Evolutionary conservation across 2,888 invertebrate species (phyloP).

Genomic region (Pollenia angustigena): DNA sequence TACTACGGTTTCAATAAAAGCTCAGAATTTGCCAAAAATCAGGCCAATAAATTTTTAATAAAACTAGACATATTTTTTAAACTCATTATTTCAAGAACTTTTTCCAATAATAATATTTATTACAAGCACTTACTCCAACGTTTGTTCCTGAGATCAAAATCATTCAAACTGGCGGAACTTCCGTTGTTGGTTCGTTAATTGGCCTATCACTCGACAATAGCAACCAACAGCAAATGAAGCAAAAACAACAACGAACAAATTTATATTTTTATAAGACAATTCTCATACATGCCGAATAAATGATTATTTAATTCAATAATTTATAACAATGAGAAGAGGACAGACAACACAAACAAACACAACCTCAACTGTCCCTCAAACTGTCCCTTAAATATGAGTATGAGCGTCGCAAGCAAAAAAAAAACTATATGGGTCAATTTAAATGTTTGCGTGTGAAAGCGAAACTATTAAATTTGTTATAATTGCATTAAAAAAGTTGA

Average conservation of each 20-base stretch:
- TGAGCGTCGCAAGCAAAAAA: neutral
- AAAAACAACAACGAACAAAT: neutral
- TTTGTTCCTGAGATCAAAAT: conserved; percentile 44
- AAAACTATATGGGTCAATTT: conserved; percentile 58
- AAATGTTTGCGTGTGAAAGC: conserved; percentile 48
- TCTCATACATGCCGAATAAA: conserved; percentile 46
- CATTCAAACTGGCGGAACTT: conserved; percentile 54
- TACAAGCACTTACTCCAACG: neutral
- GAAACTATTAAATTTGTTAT: conserved; percentile 61
- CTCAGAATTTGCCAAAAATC: no score
- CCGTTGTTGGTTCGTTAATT: conserved; percentile 58
- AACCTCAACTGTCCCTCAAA: neutral
- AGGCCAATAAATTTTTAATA: no score
- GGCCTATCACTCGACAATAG: conserved; percentile 22
- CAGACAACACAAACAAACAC: neutral
- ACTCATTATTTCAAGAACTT: neutral
- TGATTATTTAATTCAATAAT: conserved; percentile 65
- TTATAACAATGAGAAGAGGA: conserved; percentile 32
- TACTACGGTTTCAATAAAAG: no score
- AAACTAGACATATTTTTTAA: neutral
- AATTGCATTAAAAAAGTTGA: conserved; percentile 68
- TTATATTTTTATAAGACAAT: conserved; percentile 42
- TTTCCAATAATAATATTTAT: neutral
- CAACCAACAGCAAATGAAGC: neutral
- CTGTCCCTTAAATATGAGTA: neutral